Evolutionary conservation across 2,113 vertebrate genomes (phyloP), one percentile per base, ranked within the genome.

Genomic region (Manacus vitellinus): DNA sequence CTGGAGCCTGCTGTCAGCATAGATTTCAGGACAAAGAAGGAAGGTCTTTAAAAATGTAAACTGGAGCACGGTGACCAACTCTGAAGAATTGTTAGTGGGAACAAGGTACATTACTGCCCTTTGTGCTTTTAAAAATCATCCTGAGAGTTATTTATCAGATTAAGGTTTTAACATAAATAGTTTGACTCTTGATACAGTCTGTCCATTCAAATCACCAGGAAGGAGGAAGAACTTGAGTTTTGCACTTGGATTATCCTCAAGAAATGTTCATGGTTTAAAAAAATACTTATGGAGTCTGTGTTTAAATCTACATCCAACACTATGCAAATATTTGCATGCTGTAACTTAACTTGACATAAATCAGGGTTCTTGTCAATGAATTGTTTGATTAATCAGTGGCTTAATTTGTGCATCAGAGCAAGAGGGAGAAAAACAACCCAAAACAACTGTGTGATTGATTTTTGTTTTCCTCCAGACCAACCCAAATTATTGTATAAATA

Each of bases 281-380:
- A 85, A 68, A 47, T 28, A 58, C 65, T 71, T 66, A 66, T 4
- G 25, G 72, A 88, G 31, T 58, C 44, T 56, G 25, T 72, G 52
- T 86, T 95, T 75, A 81, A 94, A 92, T 89, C 92, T 87, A 30
- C 73, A 87, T 89, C 44, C 25, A 95, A 31, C 52, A 61, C 43
- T 88, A 35, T 59, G 68, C 92, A 96, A 97, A 96, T 94, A 94
- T 95, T 95, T 96, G 52, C 8, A 2, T 87, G 56, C 70, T 78
- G 31, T 92, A 91, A 81, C 67, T 95, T 79, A 80, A 82, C 61
- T 88, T 1, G 0, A 76, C 65, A 84, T 91, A 92, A 96, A 92
- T 95, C 95, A 94, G n/a, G 23, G 37, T 75, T 75, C 88, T 75
- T 86, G 88, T 92, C 88, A 93, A 95, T 93, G 82, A 92, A 91